Percentiles rank a stretch among this genome's conserved stretches.
Evolutionary conservation across 2,888 invertebrate genomes (phyloP).

Genomic region (Margaritifera margaritifera): DNA sequence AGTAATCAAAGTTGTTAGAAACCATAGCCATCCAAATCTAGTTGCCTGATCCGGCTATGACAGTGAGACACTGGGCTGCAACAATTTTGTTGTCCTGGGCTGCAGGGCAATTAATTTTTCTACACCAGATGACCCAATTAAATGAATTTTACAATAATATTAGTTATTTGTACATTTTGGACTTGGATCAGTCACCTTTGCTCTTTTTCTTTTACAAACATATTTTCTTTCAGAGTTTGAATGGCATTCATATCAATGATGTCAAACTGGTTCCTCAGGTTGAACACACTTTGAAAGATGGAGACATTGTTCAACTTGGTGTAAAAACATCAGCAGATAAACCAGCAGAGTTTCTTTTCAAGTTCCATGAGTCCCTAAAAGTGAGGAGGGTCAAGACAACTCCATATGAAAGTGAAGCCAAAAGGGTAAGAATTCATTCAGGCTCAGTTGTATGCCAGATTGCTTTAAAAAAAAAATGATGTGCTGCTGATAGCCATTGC

Average conservation of each 20-base stretch:
- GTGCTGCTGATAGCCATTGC: too few relatives aligned
- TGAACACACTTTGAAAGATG: conserved; percentile 46
- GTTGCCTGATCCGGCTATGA: too few relatives aligned
- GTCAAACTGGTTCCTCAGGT: conserved; percentile 44
- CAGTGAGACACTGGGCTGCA: too few relatives aligned
- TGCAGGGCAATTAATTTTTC: too few relatives aligned
- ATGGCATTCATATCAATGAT: conserved; percentile 64
- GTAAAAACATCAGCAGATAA: conserved; percentile 39
- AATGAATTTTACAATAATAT: too few relatives aligned
- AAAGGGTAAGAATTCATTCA: not conserved
- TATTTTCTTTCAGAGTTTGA: conserved; percentile 56
- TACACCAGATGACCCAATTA: too few relatives aligned
- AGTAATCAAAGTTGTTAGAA: too few relatives aligned
- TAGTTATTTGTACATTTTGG: too few relatives aligned
- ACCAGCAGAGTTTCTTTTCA: conserved; percentile 55
- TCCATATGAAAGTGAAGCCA: conserved; percentile 18
- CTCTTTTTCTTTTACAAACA: not conserved
- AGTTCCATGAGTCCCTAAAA: conserved; percentile 49
- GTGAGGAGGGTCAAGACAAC: conserved; percentile 34
- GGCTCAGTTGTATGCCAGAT: too few relatives aligned
- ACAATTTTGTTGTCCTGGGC: too few relatives aligned
- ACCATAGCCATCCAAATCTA: too few relatives aligned
- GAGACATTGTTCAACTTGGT: conserved; percentile 62
- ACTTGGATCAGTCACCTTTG: not conserved
- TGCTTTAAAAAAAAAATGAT: too few relatives aligned